Base-by-base conservation (phyloP, 2,797 vertebrate genomes). In the Octomys mimax region DNA sequence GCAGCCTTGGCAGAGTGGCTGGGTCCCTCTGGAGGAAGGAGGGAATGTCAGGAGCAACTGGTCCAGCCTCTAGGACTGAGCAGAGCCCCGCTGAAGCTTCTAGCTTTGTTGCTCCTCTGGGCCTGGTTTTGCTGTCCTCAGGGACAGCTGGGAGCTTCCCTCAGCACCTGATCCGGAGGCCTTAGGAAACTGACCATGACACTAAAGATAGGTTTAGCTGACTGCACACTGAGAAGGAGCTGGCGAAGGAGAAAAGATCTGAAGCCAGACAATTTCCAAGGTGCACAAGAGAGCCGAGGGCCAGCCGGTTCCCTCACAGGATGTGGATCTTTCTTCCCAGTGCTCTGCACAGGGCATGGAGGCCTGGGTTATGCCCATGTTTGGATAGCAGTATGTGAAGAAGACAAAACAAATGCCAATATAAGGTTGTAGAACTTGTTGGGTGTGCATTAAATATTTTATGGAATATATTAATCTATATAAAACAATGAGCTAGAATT, bases 161-260 rank as follows among this genome's bases (percentile, higher is more conserved):
- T 64, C 54, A 78, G 42, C 86, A 81, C 46, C 22, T 28, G 36
- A 49, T 33, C 18, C 39, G 33, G 33, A 81, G 46, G 54, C 26
- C 33, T 13, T 14, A 52, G 79, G 52, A 59, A 36, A 85, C 66
- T 18, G 66, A 78, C 28, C 26, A 54, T 52, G 61, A 33, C 0
- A 2, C 82, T 94, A 96, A 96, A 90, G 92, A 90, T 84, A 93
- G 54, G n/a, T 87, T 93, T 62, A 54, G 93, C 84, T 89, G 92
- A 91, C 75, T 75, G 39, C 68, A 52, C 28, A 73, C 24, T 21
- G 70, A 21, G 46, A n/a, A 86, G 64, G 75, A 81, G 49, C 91
- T 89, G 91, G 77, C 88, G 36, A 31, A 83, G 57, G 28, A 49
- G 26, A 70, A n/a, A 33, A 42, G 64, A 28, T 24, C 33, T 28